Conservation (phyloP, 2,888 invertebrate species). For the Ormyrus pomaceus region DNA sequence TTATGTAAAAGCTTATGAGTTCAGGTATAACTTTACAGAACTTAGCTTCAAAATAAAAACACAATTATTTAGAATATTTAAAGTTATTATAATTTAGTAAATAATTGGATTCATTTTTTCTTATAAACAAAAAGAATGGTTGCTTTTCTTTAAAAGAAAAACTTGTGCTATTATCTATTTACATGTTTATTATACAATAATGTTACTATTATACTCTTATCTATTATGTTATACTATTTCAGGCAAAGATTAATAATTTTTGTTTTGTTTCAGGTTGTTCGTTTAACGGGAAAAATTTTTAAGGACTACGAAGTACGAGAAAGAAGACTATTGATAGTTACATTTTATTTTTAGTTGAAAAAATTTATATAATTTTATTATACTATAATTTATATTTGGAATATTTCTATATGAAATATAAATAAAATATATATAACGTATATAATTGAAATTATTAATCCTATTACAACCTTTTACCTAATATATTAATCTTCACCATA, state of each 20-base stretch:
- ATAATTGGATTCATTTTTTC: background rate
- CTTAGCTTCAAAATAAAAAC: background rate
- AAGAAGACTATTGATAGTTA: no score
- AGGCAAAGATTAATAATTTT: background rate
- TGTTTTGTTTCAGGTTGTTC: slow-evolving; percentile 9
- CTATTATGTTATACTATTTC: background rate
- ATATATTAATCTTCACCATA: no score
- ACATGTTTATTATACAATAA: background rate
- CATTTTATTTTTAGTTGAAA: background rate
- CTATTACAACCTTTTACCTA: no score
- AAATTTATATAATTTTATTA: background rate
- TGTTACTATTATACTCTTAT: background rate
- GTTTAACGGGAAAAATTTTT: background rate
- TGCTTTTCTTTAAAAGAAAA: background rate
- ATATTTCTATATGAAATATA: background rate
- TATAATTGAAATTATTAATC: no score
- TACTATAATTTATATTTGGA: background rate
- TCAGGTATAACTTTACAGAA: no score
- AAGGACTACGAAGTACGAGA: background rate
- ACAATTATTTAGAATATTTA: background rate
- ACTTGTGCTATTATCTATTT: background rate
- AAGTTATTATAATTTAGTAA: background rate
- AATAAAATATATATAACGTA: no score
- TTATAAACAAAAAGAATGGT: background rate
- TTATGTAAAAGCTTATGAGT: no score